These are phyloP conservation scores for Chrysotoxum bicinctum DNA, from an alignment of 2,888 invertebrate genomes.

Conservation along the genomic window DNA sequence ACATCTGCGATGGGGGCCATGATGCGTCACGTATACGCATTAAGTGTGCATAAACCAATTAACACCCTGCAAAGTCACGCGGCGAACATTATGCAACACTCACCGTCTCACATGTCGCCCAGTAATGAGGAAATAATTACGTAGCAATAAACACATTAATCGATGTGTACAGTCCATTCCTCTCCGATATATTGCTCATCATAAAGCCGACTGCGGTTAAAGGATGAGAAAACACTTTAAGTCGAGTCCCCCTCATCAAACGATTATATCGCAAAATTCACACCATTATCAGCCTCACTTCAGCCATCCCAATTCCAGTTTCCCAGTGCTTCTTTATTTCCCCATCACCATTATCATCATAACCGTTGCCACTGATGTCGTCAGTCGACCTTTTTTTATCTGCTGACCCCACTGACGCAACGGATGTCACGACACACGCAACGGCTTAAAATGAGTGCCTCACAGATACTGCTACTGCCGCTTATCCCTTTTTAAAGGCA, in stretches of 20 bases:
- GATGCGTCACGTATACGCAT: conserved; percentile 18
- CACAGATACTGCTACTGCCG: conserved; percentile 32
- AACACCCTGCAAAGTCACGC: conserved; percentile 28
- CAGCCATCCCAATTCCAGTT: not conserved
- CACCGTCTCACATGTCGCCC: not conserved
- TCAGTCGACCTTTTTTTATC: conserved; percentile 55
- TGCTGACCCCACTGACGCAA: not conserved
- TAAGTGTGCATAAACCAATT: conserved; percentile 64
- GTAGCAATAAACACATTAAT: conserved; percentile 59
- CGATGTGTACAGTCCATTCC: conserved; percentile 35
- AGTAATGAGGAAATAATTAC: conserved; percentile 64
- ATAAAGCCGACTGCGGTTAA: not conserved
- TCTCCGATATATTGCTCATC: not conserved
- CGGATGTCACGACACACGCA: not conserved
- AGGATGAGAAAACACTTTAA: conserved; percentile 26
- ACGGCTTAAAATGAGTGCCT: conserved; percentile 37
- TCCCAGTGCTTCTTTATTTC: not conserved
- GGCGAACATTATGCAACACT: not conserved
- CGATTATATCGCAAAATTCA: conserved; percentile 4
- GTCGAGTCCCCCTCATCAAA: not conserved
- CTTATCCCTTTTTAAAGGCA: conserved; percentile 11
- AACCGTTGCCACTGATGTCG: conserved; percentile 44
- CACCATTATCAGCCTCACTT: conserved; percentile 18
- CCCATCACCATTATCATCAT: conserved; percentile 16
- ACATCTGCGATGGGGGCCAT: conserved; percentile 54